Evolutionary conservation across 1,140 invertebrate species (phyloP), one percentile per base, ranked within the genome.

Genomic region (Brachionus plicatilis): DNA sequence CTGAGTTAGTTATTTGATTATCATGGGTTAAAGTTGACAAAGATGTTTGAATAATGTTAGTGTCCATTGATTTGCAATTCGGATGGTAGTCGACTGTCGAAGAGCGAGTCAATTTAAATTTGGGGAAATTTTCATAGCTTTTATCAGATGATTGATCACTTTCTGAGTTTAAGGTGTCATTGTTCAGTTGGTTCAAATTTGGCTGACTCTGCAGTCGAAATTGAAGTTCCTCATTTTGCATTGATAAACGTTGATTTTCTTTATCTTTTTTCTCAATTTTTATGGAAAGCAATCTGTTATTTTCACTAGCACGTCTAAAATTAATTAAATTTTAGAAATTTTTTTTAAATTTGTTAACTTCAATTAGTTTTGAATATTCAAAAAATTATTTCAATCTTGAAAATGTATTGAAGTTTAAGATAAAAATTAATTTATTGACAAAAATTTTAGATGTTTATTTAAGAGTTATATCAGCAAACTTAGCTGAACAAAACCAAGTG

Each of bases 171-270:
- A 50, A 27, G 8, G 45, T 27, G 20, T 47, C 41, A 14, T 76
- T 76, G 9, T 82, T 68, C 27, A 47, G n/a, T 29, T 65, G 37
- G 24, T 43, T 82, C n/a, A 82, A 47, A 65, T 68, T 82, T 47
- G 53, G 79, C 43, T 82, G 53, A 60, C 53, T 82, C 43, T 82
- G 53, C 20, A 82, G 29, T 33, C 79, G 37, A 65, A 82, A 82
- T 68, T 82, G 53, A 5, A 82, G 33, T n/a, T 82, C 50, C 65
- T 82, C 79, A 17, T 82, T 82, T 82, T 82, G 79, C 79, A 82
- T 82, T 20, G 79, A 82, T 24, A 82, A 27, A 82, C 79, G 79
- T 41, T 82, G 79, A 65, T 82, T 82, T 82, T 82, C 79, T 82
- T 65, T 60, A 65, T 65, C 53, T 65, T 65, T 82, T 60, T 82